A percentile compares a stretch with the other conserved stretches of the same genome.
Conservation (phyloP, 2,888 invertebrate genomes). For the Melanotus villosus region DNA sequence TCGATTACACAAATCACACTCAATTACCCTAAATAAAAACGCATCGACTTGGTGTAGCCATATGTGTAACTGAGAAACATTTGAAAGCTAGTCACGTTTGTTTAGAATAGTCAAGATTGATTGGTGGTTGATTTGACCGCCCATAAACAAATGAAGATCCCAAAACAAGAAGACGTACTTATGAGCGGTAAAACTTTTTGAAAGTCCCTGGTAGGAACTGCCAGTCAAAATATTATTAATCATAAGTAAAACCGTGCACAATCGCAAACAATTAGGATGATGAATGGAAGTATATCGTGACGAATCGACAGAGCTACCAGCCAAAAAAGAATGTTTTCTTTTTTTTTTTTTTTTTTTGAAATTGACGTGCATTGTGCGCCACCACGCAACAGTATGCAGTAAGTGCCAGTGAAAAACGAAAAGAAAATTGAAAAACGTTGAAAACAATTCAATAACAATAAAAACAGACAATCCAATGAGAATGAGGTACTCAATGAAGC, state of each 20-base stretch:
- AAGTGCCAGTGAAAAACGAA: neutral
- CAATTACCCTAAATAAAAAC: no score
- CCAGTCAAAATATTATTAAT: slow-evolving; percentile 30
- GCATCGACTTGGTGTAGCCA: no score
- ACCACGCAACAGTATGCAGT: slow-evolving; percentile 6
- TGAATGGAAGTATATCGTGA: slow-evolving; percentile 33
- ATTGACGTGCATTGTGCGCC: neutral
- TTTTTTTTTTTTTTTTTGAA: no score
- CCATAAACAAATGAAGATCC: no score
- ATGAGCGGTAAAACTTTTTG: neutral
- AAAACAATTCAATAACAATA: slow-evolving; percentile 3
- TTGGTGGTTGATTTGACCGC: no score
- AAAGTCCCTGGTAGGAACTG: neutral
- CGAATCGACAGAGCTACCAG: slow-evolving; percentile 22
- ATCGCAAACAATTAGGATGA: slow-evolving; percentile 32
- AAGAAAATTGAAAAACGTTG: neutral
- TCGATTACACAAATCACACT: no score
- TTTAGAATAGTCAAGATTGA: no score
- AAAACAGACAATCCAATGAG: neutral
- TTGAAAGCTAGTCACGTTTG: no score
- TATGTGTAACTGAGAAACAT: no score
- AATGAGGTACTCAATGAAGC: slow-evolving; percentile 10
- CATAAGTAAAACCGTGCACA: slow-evolving; percentile 13
- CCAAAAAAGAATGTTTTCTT: slow-evolving; percentile 19
- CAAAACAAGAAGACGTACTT: neutral